phyloP scores from a whole-genome alignment of 2,888 invertebrate genomes.

The Lissocephala sabroskyi region DNA sequence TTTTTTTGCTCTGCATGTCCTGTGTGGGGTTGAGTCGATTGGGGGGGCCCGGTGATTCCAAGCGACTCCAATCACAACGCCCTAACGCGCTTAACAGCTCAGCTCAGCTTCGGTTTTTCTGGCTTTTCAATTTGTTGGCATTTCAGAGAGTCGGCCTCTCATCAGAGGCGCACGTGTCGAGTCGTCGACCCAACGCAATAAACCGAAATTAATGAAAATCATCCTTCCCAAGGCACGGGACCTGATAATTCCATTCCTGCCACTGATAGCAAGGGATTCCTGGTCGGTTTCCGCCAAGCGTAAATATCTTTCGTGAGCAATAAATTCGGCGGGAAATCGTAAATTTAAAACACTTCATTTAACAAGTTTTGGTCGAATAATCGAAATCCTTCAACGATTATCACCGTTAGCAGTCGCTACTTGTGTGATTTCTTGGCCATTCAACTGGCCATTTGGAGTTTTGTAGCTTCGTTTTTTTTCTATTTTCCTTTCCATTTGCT shows the following conservation, averaged over 20 bases:
- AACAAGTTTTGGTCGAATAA: conserved; percentile 19
- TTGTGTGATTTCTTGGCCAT: conserved; percentile 16
- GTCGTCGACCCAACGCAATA: background rate
- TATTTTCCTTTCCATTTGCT: conserved; percentile 18
- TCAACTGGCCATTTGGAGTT: conserved; percentile 3
- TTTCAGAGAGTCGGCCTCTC: background rate
- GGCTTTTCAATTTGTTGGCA: conserved; percentile 1
- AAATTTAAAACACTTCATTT: conserved; percentile 57
- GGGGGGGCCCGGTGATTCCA: background rate
- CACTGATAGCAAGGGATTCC: too few relatives aligned
- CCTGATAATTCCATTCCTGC: background rate
- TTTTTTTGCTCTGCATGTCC: background rate
- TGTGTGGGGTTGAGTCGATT: background rate
- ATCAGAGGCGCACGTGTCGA: too few relatives aligned
- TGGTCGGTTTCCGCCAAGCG: conserved; percentile 13
- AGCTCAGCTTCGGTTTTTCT: too few relatives aligned
- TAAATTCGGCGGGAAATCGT: conserved; percentile 45
- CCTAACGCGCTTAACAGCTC: conserved; percentile 12
- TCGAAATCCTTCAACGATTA: conserved; percentile 34
- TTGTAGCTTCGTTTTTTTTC: background rate
- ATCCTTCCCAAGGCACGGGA: background rate
- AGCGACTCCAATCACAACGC: background rate
- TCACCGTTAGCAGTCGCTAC: conserved; percentile 20
- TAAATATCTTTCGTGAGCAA: conserved; percentile 34
- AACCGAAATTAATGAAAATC: conserved; percentile 4